Evolutionary conservation across 2,113 vertebrate genomes (phyloP).

Genomic region (Illadopsis cleaveri): DNA sequence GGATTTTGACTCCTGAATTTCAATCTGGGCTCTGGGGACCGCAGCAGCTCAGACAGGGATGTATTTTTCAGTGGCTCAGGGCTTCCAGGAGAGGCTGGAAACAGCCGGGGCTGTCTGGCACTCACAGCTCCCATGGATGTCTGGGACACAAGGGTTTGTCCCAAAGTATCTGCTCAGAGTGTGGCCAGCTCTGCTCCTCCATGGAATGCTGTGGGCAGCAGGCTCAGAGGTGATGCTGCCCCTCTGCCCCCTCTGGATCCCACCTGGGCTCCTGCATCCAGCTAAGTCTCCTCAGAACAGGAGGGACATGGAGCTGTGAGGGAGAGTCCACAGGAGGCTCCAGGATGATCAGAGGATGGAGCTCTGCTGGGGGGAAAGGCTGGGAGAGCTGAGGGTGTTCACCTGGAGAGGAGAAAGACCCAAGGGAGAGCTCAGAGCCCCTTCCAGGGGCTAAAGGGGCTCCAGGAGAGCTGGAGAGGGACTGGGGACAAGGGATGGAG

Average conservation of each 20-base stretch:
- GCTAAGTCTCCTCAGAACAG: neutral
- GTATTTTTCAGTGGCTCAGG: neutral
- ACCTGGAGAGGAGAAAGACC: neutral
- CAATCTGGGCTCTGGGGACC: neutral
- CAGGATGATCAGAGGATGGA: neutral
- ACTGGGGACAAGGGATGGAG: neutral
- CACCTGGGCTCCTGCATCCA: neutral
- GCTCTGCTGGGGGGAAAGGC: neutral
- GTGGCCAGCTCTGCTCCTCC: accelerated
- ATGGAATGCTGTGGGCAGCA: neutral
- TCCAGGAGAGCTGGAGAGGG: neutral
- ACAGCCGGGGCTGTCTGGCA: neutral
- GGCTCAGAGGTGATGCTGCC: neutral
- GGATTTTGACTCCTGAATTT: neutral
- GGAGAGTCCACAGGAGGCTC: neutral
- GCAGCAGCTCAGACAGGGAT: neutral
- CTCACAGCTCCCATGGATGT: neutral
- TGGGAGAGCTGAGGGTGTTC: neutral
- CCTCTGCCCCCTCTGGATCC: neutral
- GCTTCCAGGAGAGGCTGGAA: neutral
- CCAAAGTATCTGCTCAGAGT: accelerated
- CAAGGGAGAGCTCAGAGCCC: neutral
- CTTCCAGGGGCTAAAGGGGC: accelerated
- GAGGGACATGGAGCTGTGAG: neutral
- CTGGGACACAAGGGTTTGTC: neutral